phyloP scores from a whole-genome alignment of 1,140 invertebrate species.

The Eurosta solidaginis region DNA sequence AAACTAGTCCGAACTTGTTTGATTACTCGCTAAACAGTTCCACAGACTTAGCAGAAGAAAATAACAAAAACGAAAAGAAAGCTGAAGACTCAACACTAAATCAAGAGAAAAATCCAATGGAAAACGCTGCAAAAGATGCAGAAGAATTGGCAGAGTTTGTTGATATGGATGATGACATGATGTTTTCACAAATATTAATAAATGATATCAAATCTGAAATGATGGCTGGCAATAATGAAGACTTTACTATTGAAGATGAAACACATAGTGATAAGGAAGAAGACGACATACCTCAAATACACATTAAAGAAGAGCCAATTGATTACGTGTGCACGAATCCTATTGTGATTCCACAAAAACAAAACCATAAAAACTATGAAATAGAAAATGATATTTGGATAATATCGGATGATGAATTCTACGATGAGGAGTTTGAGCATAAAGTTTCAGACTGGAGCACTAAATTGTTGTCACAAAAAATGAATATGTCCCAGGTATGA shows the following conservation, averaged over 20 bases:
- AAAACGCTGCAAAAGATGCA: neutral
- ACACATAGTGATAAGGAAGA: neutral
- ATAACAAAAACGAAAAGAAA: neutral
- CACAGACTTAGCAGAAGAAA: neutral
- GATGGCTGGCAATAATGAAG: conserved; percentile 31
- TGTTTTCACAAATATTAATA: conserved; percentile 31
- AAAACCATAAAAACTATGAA: neutral
- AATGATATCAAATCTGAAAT: conserved; percentile 52
- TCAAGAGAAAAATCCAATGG: neutral
- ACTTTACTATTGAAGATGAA: conserved; percentile 1
- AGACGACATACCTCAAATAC: neutral
- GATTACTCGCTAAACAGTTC: conserved; percentile 30
- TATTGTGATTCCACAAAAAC: neutral
- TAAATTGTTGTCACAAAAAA: conserved; percentile 42
- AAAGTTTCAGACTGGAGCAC: conserved; percentile 49
- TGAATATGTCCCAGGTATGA: conserved; percentile 32
- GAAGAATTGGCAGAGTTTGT: conserved; percentile 1
- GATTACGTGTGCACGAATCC: neutral
- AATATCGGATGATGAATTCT: conserved; percentile 33
- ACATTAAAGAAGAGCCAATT: conserved; percentile 18
- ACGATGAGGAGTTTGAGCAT: conserved; percentile 43
- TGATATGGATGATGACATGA: conserved; percentile 29
- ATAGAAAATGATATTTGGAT: conserved; percentile 28
- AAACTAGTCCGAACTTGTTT: conserved; percentile 31
- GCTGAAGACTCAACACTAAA: neutral